These are phyloP conservation scores for Temnothorax longispinosus DNA, from an alignment of 1,140 invertebrate genomes.

Conservation along the genomic window DNA sequence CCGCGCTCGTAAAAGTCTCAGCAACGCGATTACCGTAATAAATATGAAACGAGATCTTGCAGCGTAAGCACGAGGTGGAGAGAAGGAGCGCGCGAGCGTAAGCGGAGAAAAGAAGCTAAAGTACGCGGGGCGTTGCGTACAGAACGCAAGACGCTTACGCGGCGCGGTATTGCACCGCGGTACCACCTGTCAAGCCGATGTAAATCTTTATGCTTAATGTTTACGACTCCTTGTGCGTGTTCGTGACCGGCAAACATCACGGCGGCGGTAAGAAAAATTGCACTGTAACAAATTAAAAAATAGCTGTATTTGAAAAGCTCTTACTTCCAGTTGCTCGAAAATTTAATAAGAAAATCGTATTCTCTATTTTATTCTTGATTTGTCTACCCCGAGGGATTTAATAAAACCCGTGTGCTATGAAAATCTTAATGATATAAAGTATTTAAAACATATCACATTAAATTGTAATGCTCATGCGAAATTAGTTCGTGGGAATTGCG, in stretches of 20 bases:
- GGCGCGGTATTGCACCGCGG: background rate
- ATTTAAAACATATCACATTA: background rate
- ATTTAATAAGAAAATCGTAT: slow-evolving; percentile 1
- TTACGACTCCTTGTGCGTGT: slow-evolving; percentile 37
- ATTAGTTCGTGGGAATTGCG: slow-evolving; percentile 5
- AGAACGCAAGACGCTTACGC: slow-evolving; percentile 41
- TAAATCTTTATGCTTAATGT: slow-evolving; percentile 46
- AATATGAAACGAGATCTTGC: slow-evolving; percentile 61
- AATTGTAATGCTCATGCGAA: background rate
- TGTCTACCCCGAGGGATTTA: background rate
- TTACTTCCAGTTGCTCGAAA: background rate
- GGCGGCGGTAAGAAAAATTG: background rate
- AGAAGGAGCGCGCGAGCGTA: slow-evolving; percentile 5
- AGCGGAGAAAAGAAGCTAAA: slow-evolving; percentile 35
- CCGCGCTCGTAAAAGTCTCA: slow-evolving; percentile 50
- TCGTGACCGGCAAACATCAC: slow-evolving; percentile 3
- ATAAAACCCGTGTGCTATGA: background rate
- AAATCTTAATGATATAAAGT: slow-evolving; percentile 1
- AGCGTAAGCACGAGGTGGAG: slow-evolving; percentile 34
- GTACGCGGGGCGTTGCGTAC: slow-evolving; percentile 14
- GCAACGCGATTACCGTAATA: slow-evolving; percentile 54
- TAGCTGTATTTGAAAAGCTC: background rate
- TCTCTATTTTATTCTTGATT: background rate
- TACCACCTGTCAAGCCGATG: slow-evolving; percentile 55
- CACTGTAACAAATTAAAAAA: slow-evolving; percentile 1